Conservation (phyloP, 2,888 invertebrate species). For the Dendrolimus houi region DNA sequence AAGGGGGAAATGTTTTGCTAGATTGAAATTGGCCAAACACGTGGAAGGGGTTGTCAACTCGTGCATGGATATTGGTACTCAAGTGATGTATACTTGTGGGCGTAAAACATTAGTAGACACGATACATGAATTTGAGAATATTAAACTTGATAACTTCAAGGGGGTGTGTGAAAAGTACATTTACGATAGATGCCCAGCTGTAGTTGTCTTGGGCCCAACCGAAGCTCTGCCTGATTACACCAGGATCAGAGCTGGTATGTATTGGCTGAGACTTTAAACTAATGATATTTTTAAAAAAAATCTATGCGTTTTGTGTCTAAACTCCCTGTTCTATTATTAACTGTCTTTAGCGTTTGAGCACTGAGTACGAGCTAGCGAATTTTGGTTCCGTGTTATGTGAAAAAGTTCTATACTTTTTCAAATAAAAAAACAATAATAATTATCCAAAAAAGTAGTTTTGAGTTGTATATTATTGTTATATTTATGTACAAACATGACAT, state of each 20-base stretch:
- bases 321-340: too few species aligned
- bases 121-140: background rate
- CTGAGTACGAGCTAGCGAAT: too few species aligned
- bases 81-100: constrained; percentile 35
- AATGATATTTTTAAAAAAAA: too few species aligned
- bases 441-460: too few species aligned
- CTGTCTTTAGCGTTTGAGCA: too few species aligned
- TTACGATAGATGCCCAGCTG: constrained; percentile 94
- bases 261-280: constrained; percentile 81
- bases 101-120: background rate
- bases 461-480: too few species aligned
- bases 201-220: constrained; percentile 94
- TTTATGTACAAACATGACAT: too few species aligned
- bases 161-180: constrained; percentile 82
- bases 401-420: too few species aligned
- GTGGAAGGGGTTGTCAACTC: constrained; percentile 34
- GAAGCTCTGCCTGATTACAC: constrained; percentile 96
- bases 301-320: too few species aligned
- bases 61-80: constrained; percentile 45
- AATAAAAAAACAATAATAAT: too few species aligned
- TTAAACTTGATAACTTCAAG: background rate
- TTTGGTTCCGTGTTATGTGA: too few species aligned
- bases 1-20: constrained; percentile 42
- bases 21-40: constrained; percentile 31
- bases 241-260: constrained; percentile 88